Evolutionary conservation across 2,113 vertebrate species (phyloP), one percentile per base, ranked within the genome.

Genomic region (Uria aalge): DNA sequence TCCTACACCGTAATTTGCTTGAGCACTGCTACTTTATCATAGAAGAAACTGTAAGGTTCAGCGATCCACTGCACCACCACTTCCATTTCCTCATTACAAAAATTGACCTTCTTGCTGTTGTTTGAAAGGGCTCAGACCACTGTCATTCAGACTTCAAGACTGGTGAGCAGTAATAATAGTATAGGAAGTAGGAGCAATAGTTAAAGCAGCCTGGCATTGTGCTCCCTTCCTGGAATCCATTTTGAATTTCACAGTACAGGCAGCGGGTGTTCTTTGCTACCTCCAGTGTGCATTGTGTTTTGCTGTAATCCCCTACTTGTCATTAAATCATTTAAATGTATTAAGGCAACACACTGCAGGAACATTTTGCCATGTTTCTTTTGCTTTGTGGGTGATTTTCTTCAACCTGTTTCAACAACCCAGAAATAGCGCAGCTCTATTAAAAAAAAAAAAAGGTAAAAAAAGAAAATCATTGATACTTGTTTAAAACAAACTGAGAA

Each of bases 71-170:
- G 96, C 66, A 92, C 96, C 94, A 92, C 97, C 97, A 98, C 98
- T 98, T 98, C 98, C 98, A 98, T 98, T 98, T 98, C 97, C 98
- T 98, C 97, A 98, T 98, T 98, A 98, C 95, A 98, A 97, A 98
- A 98, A 98, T 98, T 98, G 98, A 98, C 98, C 98, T 98, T 96
- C 95, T 98, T 97, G 97, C 95, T 96, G 95, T 95, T 97, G 96
- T 98, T 98, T 98, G 97, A 98, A 98, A 98, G 98, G 98, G 96
- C 98, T 98, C 98, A 98, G 98, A 93, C 98, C 98, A 98, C 98
- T 98, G 98, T 98, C 98, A 98, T 98, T 98, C 98, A 98, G 96
- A 87, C 95, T 98, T 98, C 96, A 97, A 88, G 97, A 97, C 97
- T 85, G 94, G 76, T 96, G 97, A 96, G 95, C 98, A 95, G 88